A percentile compares a stretch with the other conserved stretches of the same genome.
These are phyloP conservation scores for Falco concolor DNA, from an alignment of 2,797 vertebrate genomes.

Conservation along the genomic window DNA sequence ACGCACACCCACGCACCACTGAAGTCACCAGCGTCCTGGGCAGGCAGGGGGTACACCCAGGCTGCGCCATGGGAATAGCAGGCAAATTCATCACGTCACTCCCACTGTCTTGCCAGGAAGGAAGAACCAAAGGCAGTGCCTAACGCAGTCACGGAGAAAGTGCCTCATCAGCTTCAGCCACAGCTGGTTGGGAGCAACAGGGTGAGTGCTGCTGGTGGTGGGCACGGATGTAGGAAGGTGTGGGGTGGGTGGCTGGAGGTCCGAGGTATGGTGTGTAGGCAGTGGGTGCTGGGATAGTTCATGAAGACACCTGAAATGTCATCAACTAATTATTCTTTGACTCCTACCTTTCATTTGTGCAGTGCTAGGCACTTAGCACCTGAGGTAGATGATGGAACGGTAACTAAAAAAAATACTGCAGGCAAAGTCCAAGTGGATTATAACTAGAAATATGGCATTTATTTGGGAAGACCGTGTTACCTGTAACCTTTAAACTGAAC, in stretches of 20 bases:
- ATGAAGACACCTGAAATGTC: neutral
- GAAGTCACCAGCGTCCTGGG: neutral
- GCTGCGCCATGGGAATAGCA: neutral
- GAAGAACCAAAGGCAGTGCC: neutral
- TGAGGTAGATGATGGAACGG: neutral
- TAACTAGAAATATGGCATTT: neutral
- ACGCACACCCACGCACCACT: rapidly evolving
- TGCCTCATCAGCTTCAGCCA: neutral
- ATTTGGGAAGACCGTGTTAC: neutral
- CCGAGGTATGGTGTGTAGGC: neutral
- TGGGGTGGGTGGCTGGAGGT: neutral
- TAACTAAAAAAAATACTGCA: neutral
- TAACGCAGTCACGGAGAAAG: neutral
- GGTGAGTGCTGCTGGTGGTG: neutral
- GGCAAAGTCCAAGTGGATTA: neutral
- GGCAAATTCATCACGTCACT: neutral
- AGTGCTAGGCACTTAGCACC: neutral
- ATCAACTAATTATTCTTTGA: neutral
- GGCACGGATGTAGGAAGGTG: neutral
- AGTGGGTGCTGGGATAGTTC: neutral
- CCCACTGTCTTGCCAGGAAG: neutral
- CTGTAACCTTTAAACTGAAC: neutral
- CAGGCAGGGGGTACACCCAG: neutral
- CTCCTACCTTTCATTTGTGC: rapidly evolving
- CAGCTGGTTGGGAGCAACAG: neutral